Base-by-base conservation (phyloP, 2,888 invertebrate genomes). In the Aleiodes leptofemur region DNA sequence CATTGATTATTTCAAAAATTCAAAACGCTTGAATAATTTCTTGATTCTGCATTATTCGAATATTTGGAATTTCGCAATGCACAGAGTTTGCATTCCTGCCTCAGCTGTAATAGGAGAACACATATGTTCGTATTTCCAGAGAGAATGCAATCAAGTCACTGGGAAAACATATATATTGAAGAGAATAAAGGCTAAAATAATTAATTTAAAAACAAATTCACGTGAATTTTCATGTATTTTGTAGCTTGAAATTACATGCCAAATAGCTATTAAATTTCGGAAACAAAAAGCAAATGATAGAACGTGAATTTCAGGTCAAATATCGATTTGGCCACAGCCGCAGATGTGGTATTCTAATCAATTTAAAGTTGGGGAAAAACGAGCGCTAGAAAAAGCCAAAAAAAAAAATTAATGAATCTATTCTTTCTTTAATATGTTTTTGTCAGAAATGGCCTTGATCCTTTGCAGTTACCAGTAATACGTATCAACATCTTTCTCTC, bases 401-500 rank as follows among this genome's bases (percentile, higher is more conserved):
- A 11, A 11, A 13, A 56, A 38, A 51, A 55, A 6, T 56, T 69
- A 53, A 38, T 14, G 38, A 23, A 51, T 53, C 31, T 53, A 23
- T 31, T 29, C 43, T 50, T 11, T 13, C 53, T 23, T 53, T 13
- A 11, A 14, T 34, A 69, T 64, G 56, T 69, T 56, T 69, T 56
- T 53, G 31, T 14, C 53, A 56, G 13, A 53, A 29, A 29, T 56
- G 56, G 55, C 69, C 59, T 64, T 70, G 43, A 68, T 75, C 66
- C 57, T 68, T 34, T 9, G 34, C 43, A 50, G 50, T 71, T 75
- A 57, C 43, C 34, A 38, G 2, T 57, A 16, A 38, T 23, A 55
- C 29, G 23, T 31, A 13, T 64, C 31, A 55, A 16, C 14, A n/a
- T 14, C 16, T 7, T 13, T 53, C 53, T 14, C 29, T 48, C n/a